These are phyloP conservation scores for Epicampocera succincta DNA, from an alignment of 2,888 invertebrate species.

Conservation along the genomic window DNA sequence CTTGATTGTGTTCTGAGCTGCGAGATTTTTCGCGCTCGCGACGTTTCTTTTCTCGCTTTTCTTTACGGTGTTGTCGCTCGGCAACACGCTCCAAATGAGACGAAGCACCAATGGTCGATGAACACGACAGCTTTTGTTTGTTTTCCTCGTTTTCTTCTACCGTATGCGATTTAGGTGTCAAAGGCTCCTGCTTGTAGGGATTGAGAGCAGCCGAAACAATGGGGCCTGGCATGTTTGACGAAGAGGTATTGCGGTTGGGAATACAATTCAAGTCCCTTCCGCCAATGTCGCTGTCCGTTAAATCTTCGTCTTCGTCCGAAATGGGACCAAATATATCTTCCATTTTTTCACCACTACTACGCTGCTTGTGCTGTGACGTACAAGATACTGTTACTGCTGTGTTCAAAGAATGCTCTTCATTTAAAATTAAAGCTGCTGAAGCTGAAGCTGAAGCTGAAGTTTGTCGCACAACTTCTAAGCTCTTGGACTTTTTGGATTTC, in stretches of 20 bases:
- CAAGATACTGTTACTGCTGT: slow-evolving; percentile 45
- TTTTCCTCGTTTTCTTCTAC: slow-evolving; percentile 77
- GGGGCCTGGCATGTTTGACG: slow-evolving; percentile 75
- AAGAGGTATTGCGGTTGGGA: slow-evolving; percentile 55
- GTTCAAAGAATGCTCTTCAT: slow-evolving; percentile 16
- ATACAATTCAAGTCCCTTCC: slow-evolving; percentile 62
- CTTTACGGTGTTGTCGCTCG: slow-evolving; percentile 78
- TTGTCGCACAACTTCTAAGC: slow-evolving; percentile 74
- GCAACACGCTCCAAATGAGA: slow-evolving; percentile 77
- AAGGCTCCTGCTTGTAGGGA: slow-evolving; percentile 80
- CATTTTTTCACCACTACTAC: slow-evolving; percentile 90
- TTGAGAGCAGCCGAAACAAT: slow-evolving; percentile 80
- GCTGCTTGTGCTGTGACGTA: slow-evolving; percentile 50
- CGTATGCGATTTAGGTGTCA: slow-evolving; percentile 77
- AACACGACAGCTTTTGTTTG: slow-evolving; percentile 73
- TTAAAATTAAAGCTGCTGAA: not conserved
- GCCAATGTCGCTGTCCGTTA: slow-evolving; percentile 73
- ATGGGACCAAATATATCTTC: slow-evolving; percentile 94
- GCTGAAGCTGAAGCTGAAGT: slow-evolving; percentile 57
- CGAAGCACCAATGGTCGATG: slow-evolving; percentile 41
- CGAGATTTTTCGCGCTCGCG: slow-evolving; percentile 84
- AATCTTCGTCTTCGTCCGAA: slow-evolving; percentile 86
- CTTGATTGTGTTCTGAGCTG: slow-evolving; percentile 73
- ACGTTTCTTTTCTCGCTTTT: slow-evolving; percentile 85
- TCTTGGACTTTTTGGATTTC: slow-evolving; percentile 84